Conservation (phyloP, 2,113 vertebrate genomes). For the Sorex fumeus region DNA sequence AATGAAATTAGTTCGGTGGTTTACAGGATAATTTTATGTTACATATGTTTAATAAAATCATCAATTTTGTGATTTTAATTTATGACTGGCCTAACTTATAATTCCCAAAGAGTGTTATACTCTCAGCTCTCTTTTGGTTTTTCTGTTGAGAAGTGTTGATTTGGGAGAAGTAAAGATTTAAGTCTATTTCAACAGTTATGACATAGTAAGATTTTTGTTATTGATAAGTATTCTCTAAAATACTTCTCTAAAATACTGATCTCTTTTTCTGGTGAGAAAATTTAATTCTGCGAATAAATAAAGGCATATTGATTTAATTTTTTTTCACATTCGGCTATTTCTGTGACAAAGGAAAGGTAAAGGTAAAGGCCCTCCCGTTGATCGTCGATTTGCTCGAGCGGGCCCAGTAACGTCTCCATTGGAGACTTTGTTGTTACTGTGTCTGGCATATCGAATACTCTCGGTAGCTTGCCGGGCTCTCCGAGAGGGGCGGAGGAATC, state of each 20-base stretch:
- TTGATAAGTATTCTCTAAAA: conserved; percentile 59
- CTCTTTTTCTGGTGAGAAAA: conserved; percentile 44
- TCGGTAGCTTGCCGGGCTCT: no score
- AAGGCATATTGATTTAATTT: conserved; percentile 8
- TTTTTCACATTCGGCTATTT: background rate
- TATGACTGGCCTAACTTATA: conserved; percentile 25
- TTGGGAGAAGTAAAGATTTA: conserved; percentile 52
- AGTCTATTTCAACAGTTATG: conserved; percentile 14
- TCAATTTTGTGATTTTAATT: background rate
- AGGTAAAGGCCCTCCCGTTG: no score
- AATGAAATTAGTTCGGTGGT: background rate
- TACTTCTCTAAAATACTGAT: conserved; percentile 37
- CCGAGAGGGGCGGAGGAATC: no score
- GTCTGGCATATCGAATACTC: no score
- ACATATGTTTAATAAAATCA: conserved; percentile 54
- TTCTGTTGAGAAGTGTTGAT: conserved; percentile 59
- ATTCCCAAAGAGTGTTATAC: conserved; percentile 25
- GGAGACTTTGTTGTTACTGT: no score
- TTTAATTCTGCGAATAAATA: conserved; percentile 62
- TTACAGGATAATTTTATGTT: conserved; percentile 10
- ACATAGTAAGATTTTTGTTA: background rate
- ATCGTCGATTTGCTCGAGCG: no score
- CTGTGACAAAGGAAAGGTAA: background rate
- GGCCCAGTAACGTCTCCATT: no score
- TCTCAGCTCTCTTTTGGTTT: background rate